Conservation (phyloP, 2,888 invertebrate genomes). For the Ellobium chinense region DNA sequence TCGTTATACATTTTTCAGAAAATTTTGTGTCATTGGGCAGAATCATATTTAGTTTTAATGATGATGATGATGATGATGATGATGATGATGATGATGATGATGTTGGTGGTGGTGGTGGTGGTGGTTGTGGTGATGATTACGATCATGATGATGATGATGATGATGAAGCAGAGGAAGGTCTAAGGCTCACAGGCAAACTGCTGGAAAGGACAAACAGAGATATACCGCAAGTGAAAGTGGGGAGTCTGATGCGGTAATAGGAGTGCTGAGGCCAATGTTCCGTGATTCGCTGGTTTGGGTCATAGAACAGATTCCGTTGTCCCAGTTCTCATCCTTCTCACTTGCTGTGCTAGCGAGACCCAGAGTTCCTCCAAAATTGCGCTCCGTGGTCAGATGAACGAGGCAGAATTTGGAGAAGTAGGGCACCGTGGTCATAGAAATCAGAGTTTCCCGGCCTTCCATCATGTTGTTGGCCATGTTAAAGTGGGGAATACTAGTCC, state of each 20-base stretch:
- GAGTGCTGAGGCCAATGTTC: conserved; percentile 4
- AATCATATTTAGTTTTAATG: too few relatives aligned
- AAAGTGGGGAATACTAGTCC: not conserved
- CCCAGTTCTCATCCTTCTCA: not conserved
- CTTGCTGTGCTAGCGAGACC: not conserved
- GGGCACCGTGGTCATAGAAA: not conserved
- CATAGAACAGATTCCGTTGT: conserved; percentile 17
- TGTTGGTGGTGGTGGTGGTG: too few relatives aligned
- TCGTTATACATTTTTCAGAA: too few relatives aligned
- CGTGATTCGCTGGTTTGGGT: not conserved
- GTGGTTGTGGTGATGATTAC: too few relatives aligned
- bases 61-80: too few relatives aligned
- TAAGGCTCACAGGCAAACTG: too few relatives aligned
- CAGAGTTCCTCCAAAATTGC: not conserved
- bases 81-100: too few relatives aligned
- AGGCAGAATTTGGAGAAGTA: conserved; percentile 3
- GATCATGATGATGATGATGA: too few relatives aligned
- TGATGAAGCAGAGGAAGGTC: too few relatives aligned
- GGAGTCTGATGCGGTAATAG: not conserved
- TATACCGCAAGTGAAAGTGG: too few relatives aligned
- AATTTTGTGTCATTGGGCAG: too few relatives aligned
- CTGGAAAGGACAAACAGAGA: too few relatives aligned
- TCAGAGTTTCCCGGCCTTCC: not conserved
- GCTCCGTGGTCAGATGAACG: conserved; percentile 16
- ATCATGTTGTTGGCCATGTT: not conserved